A percentile compares a stretch with the other conserved stretches of the same genome.
phyloP scores from a whole-genome alignment of 1,140 invertebrate species.

The Zaprionus gabonicus region DNA sequence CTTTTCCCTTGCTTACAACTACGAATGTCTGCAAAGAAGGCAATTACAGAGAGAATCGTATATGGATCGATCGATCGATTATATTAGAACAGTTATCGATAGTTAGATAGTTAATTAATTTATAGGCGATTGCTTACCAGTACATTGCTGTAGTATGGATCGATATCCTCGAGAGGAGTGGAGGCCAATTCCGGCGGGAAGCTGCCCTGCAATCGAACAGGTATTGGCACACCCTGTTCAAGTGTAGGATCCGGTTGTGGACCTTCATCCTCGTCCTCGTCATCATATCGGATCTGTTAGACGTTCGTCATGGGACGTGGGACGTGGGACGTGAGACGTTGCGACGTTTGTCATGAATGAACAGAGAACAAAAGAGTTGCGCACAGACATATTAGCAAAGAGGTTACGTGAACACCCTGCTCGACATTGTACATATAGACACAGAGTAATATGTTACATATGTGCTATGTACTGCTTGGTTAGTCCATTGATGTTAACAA shows the following conservation, averaged over 20 bases:
- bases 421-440: constrained; percentile 7
- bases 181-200: constrained; percentile 96
- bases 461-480: neutral
- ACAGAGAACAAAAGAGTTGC: constrained; percentile 48
- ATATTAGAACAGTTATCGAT: neutral
- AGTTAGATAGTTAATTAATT: constrained; percentile 44
- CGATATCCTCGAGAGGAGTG: constrained; percentile 97
- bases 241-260: constrained; percentile 96
- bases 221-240: constrained; percentile 95
- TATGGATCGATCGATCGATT: neutral
- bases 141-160: constrained; percentile 96
- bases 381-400: constrained; percentile 43
- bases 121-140: constrained; percentile 87
- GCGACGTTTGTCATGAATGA: constrained; percentile 8
- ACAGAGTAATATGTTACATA: constrained; percentile 6
- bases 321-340: constrained; percentile 28
- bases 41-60: neutral
- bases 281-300: constrained; percentile 94
- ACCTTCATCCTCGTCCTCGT: constrained; percentile 98
- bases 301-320: constrained; percentile 24
- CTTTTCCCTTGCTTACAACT: constrained; percentile 98
- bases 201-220: constrained; percentile 93
- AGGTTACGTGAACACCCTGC: neutral
- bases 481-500: constrained; percentile 37
- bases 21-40: constrained; percentile 94